Percentiles rank a stretch among this genome's conserved stretches.
These are phyloP conservation scores for Malurus splendens DNA, from an alignment of 2,797 vertebrate genomes.

Conservation along the genomic window DNA sequence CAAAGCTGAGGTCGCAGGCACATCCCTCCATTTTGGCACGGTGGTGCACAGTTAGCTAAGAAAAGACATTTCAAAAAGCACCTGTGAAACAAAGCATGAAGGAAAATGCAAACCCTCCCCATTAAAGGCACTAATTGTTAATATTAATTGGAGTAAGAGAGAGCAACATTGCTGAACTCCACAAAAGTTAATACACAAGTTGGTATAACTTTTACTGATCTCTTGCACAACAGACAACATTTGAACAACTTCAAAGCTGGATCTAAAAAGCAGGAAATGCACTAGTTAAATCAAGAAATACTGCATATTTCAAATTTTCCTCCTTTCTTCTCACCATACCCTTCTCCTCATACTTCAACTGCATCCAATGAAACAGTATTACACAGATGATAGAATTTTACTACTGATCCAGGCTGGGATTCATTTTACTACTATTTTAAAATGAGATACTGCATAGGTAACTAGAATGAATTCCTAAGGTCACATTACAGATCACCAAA, in stretches of 20 bases:
- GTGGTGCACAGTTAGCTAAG: conserved; percentile 90
- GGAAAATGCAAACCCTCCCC: not conserved
- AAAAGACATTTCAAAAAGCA: conserved; percentile 50
- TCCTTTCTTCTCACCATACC: not conserved
- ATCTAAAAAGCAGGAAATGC: not conserved
- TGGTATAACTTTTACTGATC: not conserved
- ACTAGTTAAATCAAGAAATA: not conserved
- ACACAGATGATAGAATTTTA: not conserved
- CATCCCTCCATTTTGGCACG: conserved; percentile 95
- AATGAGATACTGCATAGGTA: not conserved
- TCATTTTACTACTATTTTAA: not conserved
- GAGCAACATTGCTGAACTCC: not conserved
- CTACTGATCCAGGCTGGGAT: not conserved
- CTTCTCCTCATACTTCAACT: not conserved
- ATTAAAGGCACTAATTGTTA: not conserved
- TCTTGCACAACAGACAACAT: not conserved
- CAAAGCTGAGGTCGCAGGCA: conserved; percentile 93
- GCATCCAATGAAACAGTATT: not conserved
- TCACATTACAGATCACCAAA: not conserved
- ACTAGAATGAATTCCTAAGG: not conserved
- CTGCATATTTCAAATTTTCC: not conserved
- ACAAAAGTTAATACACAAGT: not conserved
- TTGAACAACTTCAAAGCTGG: not conserved
- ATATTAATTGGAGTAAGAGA: not conserved
- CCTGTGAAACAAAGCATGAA: conserved; percentile 1